Conservation (phyloP, 2,113 vertebrate species). For the Apodemus sylvaticus region DNA sequence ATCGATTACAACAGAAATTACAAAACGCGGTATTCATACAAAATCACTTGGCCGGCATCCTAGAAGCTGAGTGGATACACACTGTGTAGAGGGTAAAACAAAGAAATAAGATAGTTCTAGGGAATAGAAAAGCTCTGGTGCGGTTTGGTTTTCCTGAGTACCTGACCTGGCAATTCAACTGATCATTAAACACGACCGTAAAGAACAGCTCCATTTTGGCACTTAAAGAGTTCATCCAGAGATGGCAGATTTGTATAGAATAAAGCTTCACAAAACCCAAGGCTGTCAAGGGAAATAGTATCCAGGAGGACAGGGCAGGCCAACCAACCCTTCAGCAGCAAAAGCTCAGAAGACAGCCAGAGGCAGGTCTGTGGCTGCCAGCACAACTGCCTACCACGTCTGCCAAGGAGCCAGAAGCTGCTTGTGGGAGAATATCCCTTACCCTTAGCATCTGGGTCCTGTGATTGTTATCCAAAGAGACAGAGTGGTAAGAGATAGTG, state of each 20-base stretch:
- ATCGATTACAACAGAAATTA: constrained; percentile 52
- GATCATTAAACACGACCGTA: not conserved
- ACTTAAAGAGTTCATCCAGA: constrained; percentile 70
- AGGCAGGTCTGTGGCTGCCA: constrained; percentile 82
- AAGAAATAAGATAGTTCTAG: constrained; percentile 46
- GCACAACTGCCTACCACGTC: constrained; percentile 84
- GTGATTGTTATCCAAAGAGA: constrained; percentile 84
- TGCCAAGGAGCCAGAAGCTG: constrained; percentile 86
- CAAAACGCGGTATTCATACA: not conserved
- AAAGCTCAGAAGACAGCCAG: constrained; percentile 82
- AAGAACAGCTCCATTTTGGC: constrained; percentile 43
- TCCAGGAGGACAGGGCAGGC: constrained; percentile 80
- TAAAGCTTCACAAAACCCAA: constrained; percentile 75
- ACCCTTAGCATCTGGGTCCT: constrained; percentile 87
- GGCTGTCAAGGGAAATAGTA: constrained; percentile 79
- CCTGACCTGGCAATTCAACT: constrained; percentile 60
- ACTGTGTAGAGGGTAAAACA: not conserved
- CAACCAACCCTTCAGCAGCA: constrained; percentile 76
- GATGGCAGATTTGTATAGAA: constrained; percentile 68
- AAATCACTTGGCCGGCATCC: constrained; percentile 61
- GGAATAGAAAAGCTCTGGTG: constrained; percentile 60
- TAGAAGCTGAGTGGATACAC: constrained; percentile 15
- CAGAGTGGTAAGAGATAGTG: constrained; percentile 81
- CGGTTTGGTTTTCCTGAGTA: constrained; percentile 44
- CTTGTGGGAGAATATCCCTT: constrained; percentile 88